A percentile compares a stretch with the other conserved stretches of the same genome.
These are phyloP conservation scores for Gonioctena quinquepunctata DNA, from an alignment of 1,140 invertebrate species.

Conservation along the genomic window DNA sequence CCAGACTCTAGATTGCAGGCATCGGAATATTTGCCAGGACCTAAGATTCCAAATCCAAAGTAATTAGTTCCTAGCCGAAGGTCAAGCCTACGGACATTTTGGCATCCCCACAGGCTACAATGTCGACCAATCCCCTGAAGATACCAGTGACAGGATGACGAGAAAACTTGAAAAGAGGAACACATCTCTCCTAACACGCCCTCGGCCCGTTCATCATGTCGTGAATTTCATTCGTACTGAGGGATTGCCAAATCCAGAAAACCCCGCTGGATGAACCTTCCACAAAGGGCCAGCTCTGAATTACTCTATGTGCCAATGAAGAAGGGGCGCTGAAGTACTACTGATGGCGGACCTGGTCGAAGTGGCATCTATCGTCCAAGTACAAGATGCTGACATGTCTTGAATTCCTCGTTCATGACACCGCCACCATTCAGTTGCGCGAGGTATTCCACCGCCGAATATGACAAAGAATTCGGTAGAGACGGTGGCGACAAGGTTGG, in stretches of 20 bases:
- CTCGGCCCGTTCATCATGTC: constrained; percentile 49
- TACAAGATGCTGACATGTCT: too few species aligned
- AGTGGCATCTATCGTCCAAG: too few species aligned
- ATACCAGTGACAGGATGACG: not conserved
- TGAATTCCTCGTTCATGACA: too few species aligned
- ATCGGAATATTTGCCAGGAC: not conserved
- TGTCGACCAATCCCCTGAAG: not conserved
- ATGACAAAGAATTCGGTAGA: too few species aligned
- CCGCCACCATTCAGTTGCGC: too few species aligned
- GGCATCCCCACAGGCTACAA: constrained; percentile 33
- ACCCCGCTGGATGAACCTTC: constrained; percentile 40
- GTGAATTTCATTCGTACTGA: constrained; percentile 43
- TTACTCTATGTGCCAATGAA: constrained; percentile 30
- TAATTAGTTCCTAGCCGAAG: constrained; percentile 6
- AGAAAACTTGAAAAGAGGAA: constrained; percentile 29
- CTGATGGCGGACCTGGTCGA: too few species aligned
- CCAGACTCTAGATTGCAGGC: constrained; percentile 13
- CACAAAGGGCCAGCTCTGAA: constrained; percentile 44
- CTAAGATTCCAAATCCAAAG: constrained; percentile 22
- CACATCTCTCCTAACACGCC: constrained; percentile 41
- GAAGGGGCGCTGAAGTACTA: too few species aligned
- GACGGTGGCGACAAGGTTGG: too few species aligned
- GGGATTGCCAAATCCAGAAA: constrained; percentile 37
- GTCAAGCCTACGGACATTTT: constrained; percentile 40
- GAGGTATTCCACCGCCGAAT: too few species aligned